Base-by-base conservation (phyloP, 2,113 vertebrate genomes). In the Rhinichthys klamathensis region DNA sequence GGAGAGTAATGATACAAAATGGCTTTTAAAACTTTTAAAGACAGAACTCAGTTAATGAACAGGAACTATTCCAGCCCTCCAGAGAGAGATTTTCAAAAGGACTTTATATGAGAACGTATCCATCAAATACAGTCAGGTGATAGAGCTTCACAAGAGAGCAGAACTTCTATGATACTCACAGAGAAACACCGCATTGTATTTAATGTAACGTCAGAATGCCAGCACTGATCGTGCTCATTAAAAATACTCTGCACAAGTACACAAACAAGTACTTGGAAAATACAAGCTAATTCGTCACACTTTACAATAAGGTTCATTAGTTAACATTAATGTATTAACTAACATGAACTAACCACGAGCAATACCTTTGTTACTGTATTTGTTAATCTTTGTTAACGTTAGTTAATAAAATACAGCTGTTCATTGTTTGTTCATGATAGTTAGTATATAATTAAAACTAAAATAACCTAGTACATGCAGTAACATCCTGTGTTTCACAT, bases 31-130 rank as follows among this genome's bases (percentile, higher is more conserved):
- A 86, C 35, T 49, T 74, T 73, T 63, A 56, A 80, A 81, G 84
- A 87, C 69, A 73, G 76, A 86, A 83, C 73, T 80, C 74, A 82
- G 41, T 63, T 83, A 76, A 82, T 83, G 77, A 80, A 87, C 67
- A 56, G 81, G 81, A 83, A 83, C 81, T 41, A 35, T 72, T 83
- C 30, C 65, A 25, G 67, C 49, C 67, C 81, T 67, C 81, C 1
- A 58, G 81, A 83, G 81, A 73, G 65, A 35, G 30, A 83, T 83
- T 83, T 72, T 83, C 81, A 25, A 72, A 72, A 70, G 67, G 63
- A 80, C 63, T 41, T 73, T 70, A 85, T 58, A 85, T 80, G 61
- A 70, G 65, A 78, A 61, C 25, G 44, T 72, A 85, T 80, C 76
- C 35, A 85, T 85, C 84, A 80, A 35, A 58, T 58, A 72, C 23